Conservation (phyloP, 2,797 vertebrate species). For the Chaetodon trifasciatus region DNA sequence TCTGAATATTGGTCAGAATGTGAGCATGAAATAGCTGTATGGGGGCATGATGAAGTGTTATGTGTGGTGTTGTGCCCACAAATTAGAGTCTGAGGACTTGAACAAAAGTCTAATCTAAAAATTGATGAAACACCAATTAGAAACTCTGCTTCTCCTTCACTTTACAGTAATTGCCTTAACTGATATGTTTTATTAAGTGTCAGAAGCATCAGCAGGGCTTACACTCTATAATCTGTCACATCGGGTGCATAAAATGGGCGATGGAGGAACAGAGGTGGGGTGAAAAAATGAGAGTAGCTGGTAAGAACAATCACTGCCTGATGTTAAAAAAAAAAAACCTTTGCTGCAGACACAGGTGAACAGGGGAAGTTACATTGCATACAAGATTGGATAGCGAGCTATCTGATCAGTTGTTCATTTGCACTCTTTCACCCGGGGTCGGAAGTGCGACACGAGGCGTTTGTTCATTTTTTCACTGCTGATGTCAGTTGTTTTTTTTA, state of each 20-base stretch:
- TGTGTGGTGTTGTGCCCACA: neutral
- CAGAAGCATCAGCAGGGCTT: constrained; percentile 75
- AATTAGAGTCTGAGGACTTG: neutral
- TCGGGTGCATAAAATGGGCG: constrained; percentile 49
- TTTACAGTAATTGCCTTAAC: constrained; percentile 79
- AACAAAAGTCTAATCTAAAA: constrained; percentile 3
- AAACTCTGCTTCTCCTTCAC: constrained; percentile 49
- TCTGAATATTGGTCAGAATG: neutral
- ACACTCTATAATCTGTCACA: constrained; percentile 56
- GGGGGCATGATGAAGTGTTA: neutral
- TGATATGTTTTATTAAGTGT: constrained; percentile 81
- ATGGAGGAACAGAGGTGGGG: constrained; percentile 39
- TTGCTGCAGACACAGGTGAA: constrained; percentile 72
- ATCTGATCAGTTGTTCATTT: constrained; percentile 84
- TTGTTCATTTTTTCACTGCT: constrained; percentile 83
- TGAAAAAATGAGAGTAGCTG: constrained; percentile 28
- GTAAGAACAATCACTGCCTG: constrained; percentile 58
- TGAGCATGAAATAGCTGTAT: neutral
- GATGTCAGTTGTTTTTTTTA: constrained; percentile 83
- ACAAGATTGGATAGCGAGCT: constrained; percentile 68
- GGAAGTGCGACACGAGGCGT: constrained; percentile 81
- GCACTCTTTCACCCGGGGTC: constrained; percentile 81
- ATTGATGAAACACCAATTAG: constrained; percentile 31
- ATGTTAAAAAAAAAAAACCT: constrained; percentile 66
- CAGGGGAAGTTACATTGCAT: constrained; percentile 60